Evolutionary conservation across 2,113 vertebrate genomes (phyloP), one percentile per base, ranked within the genome.

Genomic region (Salvelinus fontinalis): DNA sequence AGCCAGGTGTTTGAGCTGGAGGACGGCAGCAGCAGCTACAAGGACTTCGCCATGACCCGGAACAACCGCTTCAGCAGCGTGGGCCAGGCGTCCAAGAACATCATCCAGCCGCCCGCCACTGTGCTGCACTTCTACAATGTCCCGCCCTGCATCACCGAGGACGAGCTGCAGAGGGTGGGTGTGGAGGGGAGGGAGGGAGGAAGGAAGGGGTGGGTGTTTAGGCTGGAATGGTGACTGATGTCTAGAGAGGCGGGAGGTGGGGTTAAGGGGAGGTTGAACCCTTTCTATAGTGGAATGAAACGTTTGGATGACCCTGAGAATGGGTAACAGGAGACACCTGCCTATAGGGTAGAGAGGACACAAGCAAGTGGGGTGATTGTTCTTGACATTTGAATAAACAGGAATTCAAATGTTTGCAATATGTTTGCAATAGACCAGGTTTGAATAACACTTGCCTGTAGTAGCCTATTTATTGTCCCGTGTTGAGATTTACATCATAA

Each of bases 61-160:
- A 99, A 99, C 84, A 99, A 99, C 88, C 95, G 97, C 24, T 99
- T 99, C 90, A 97, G 95, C 86, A 98, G 96, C 71, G 97, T 96
- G 5, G 97, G 97, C 18, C 97, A 99, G 78, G 97, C 97, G 2
- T 97, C 97, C 75, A 99, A 98, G 87, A 99, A 99, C 89, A 98
- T 98, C 89, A 99, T 99, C 83, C 97, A 98, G 60, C 97, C 97
- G 2, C 97, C 97, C 0, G 97, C 97, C 3, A 97, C 96, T 24
- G 97, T 99, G 72, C 91, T 99, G 29, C 97, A 99, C 86, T 99
- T 96, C 83, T 99, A 99, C 76, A 99, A 99, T 2, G 96, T 97
- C 5, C 97, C 97, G 2, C 86, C 97, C 4, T 96, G 95, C 80
- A 92, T 97, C 51, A 96, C 96, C 3, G 96, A 99, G 83, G 96